Evolutionary conservation across 2,888 invertebrate species (phyloP).

Genomic region (Drosophila siamana): DNA sequence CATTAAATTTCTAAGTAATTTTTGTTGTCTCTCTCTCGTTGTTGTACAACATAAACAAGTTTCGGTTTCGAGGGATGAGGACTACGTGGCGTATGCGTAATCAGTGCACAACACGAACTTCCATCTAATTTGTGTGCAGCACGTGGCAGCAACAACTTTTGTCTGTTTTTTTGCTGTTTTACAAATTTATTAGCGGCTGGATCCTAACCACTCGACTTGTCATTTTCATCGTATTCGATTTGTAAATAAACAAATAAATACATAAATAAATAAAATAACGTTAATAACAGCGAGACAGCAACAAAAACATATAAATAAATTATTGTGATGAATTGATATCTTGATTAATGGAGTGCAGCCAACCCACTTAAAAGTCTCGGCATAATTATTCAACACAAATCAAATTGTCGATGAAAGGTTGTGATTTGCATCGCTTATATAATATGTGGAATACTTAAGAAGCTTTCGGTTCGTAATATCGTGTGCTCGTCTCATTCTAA

Average conservation of each 20-base stretch:
- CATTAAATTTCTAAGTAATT: constrained; percentile 3
- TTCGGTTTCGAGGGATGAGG: constrained; percentile 11
- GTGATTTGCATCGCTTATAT: not conserved
- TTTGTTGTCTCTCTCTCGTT: constrained; percentile 33
- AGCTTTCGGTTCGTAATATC: not conserved
- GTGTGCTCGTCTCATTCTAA: not conserved
- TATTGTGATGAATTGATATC: constrained; percentile 7
- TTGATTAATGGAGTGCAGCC: constrained; percentile 5
- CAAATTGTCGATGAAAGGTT: not conserved
- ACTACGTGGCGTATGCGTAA: constrained; percentile 59
- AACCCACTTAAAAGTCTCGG: not conserved
- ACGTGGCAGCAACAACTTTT: constrained; percentile 51
- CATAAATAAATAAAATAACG: constrained; percentile 2
- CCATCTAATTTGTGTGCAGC: constrained; percentile 56
- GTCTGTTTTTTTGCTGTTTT: constrained; percentile 40
- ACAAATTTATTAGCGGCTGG: constrained; percentile 49
- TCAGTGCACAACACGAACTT: constrained; percentile 39
- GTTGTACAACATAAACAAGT: constrained; percentile 16
- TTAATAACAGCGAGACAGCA: constrained; percentile 31
- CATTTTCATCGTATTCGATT: constrained; percentile 40
- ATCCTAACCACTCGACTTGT: constrained; percentile 33
- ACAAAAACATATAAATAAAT: not conserved
- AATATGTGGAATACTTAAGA: not conserved
- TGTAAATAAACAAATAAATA: constrained; percentile 50
- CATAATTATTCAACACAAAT: not conserved